Conservation (phyloP, 2,888 invertebrate species). For the Archips crataeganus region DNA sequence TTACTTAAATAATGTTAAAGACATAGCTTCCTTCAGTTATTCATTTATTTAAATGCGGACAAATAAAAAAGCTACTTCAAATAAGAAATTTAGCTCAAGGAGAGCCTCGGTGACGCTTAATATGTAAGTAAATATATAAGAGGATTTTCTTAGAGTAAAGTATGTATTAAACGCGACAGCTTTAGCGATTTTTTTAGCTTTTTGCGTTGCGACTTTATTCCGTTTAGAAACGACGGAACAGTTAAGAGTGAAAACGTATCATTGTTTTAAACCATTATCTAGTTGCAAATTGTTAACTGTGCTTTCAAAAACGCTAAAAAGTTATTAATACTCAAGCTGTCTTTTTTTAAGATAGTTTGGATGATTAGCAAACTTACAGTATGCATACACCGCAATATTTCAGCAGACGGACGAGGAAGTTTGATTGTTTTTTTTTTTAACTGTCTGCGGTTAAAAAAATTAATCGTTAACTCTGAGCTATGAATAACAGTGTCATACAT, state of each 20-base stretch:
- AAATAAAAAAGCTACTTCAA: not conserved
- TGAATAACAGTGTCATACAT: no score
- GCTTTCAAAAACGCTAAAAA: no score
- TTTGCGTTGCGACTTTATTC: not conserved
- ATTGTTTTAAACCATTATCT: not conserved
- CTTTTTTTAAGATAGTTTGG: no score
- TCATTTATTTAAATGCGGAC: not conserved
- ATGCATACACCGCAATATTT: no score
- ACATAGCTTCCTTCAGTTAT: not conserved
- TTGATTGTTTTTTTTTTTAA: no score
- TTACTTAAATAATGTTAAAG: not conserved
- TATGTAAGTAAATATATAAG: constrained; percentile 18
- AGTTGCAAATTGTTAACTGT: no score
- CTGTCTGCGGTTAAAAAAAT: no score
- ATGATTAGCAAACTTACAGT: no score
- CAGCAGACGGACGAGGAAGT: no score
- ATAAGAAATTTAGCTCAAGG: not conserved
- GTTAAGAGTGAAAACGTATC: not conserved
- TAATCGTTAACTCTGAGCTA: no score
- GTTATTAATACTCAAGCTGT: no score
- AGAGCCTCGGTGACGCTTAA: constrained; percentile 7
- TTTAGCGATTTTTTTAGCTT: constrained; percentile 11
- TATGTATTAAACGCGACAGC: constrained; percentile 15
- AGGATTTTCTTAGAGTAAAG: constrained; percentile 27
- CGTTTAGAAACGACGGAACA: not conserved